Evolutionary conservation across 2,113 vertebrate genomes (phyloP).

Genomic region (Diadophis punctatus): DNA sequence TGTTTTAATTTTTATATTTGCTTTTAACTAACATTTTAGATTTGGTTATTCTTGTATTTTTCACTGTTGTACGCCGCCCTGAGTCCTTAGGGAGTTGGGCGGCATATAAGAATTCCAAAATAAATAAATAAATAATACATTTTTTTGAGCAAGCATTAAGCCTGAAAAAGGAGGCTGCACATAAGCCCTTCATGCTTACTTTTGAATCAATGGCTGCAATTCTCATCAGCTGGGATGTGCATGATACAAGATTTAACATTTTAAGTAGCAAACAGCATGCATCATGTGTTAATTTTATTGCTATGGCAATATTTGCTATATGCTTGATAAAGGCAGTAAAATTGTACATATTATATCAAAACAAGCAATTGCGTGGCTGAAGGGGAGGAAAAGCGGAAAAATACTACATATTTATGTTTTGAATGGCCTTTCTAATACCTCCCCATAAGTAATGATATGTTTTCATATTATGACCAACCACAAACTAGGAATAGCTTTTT

Average conservation of each 20-base stretch:
- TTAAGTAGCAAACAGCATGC: not conserved
- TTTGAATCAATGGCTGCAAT: slow-evolving; percentile 26
- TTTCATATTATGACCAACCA: slow-evolving; percentile 20
- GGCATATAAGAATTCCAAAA: too few species aligned
- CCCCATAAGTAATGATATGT: slow-evolving; percentile 16
- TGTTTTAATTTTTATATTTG: too few species aligned
- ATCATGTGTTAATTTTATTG: not conserved
- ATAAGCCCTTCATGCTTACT: slow-evolving; percentile 17
- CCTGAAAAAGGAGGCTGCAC: not conserved
- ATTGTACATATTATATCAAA: not conserved
- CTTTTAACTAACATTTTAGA: too few species aligned
- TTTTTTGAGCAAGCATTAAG: slow-evolving; percentile 34
- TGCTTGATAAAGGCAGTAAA: not conserved
- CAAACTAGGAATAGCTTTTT: not conserved
- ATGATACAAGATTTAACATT: slow-evolving; percentile 15
- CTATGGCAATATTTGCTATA: slow-evolving; percentile 5
- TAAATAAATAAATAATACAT: too few species aligned
- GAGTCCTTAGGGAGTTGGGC: too few species aligned
- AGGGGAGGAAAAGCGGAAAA: not conserved
- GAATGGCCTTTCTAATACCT: slow-evolving; percentile 20
- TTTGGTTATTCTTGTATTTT: too few species aligned
- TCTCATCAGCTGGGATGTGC: slow-evolving; percentile 13
- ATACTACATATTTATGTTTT: not conserved
- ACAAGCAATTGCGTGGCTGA: not conserved
- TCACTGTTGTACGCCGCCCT: too few species aligned